Evolutionary conservation across 2,113 vertebrate species (phyloP), one percentile per base, ranked within the genome.

Genomic region (Notarius lentiginosus): DNA sequence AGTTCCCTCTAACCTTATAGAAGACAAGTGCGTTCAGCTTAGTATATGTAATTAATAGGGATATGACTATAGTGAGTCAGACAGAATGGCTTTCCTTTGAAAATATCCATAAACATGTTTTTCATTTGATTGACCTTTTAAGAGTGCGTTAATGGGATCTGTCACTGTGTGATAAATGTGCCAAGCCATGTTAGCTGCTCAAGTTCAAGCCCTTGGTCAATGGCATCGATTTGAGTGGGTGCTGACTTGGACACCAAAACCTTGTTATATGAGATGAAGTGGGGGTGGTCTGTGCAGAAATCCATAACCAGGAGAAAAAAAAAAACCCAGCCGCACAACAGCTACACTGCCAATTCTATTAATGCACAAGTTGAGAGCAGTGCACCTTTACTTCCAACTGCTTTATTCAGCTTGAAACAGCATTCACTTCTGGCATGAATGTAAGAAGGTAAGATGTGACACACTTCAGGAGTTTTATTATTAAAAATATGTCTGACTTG

Each of bases 91-190:
- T 15, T 49, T 83, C 80, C 73, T 41, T 51, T 66, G 68, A 90
- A 87, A 89, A 89, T 89, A 90, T 90, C 90, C 87, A 90, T 89
- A 86, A 89, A 85, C 88, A 88, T 82, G 58, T 87, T 89, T 91
- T 86, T 88, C 83, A 88, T 89, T 87, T 87, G 88, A 89, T 89
- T 91, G 88, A 88, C 90, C 90, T 88, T 90, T 89, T 89, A 87
- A 89, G 68, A 86, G 65, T 73, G 70, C 70, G 86, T 77, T 89
- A 90, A 90, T 90, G 72, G 87, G 87, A 89, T 83, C 88, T 89
- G 90, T 91, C 90, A 84, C 88, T 79, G 80, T 27, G 49, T 89
- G 84, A 88, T 87, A 81, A 88, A 91, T 89, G 76, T 49, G 85
- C 68, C 51, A 49, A 76, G 76, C 86, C 84, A 88, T 65, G 84